These are phyloP conservation scores for Vulpes lagopus DNA, from an alignment of 2,113 vertebrate genomes.

Conservation along the genomic window DNA sequence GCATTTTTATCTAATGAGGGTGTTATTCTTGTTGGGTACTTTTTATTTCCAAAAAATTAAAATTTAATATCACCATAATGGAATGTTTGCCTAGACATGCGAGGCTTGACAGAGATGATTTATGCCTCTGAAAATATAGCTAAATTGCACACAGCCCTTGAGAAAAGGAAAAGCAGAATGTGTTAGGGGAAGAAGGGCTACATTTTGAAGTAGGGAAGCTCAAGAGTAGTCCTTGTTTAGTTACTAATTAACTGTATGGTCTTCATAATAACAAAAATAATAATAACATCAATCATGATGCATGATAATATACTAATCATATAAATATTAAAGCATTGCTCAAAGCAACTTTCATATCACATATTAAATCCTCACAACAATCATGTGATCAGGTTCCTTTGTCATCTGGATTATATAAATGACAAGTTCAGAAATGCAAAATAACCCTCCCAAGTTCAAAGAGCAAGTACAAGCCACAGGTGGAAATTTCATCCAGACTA, in stretches of 20 bases:
- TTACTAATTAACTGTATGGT: neutral
- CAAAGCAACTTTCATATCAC: neutral
- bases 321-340: neutral
- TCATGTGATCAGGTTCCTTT: neutral
- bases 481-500: neutral
- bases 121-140: conserved; percentile 76
- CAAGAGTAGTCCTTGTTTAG: neutral
- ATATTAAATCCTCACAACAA: neutral
- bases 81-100: conserved; percentile 69
- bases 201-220: neutral
- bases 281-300: neutral
- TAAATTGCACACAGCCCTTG: conserved; percentile 60
- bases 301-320: neutral
- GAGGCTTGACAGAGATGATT: conserved; percentile 75
- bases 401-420: neutral
- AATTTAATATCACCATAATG: conserved; percentile 73
- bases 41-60: conserved; percentile 73
- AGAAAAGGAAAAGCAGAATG: neutral
- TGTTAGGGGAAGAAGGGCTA: neutral
- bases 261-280: neutral
- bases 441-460: neutral
- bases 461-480: rapidly evolving
- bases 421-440: neutral
- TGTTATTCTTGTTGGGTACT: conserved; percentile 27
- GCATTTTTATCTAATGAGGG: conserved; percentile 63